Evolutionary conservation across 2,113 vertebrate genomes (phyloP), one percentile per base, ranked within the genome.

Genomic region (Progne subis): DNA sequence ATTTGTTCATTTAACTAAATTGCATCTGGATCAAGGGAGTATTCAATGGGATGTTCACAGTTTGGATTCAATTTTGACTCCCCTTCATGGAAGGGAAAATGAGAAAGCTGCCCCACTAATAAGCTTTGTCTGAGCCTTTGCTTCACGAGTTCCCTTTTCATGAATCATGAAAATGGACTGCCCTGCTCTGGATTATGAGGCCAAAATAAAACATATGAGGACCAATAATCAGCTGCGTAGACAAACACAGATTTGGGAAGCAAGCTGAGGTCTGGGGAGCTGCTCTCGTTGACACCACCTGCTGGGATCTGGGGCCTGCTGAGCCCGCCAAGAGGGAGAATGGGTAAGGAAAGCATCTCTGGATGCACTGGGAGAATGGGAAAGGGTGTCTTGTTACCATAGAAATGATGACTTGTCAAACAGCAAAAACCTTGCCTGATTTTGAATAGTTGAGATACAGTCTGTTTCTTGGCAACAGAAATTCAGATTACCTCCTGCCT

Each of bases 1-100:
- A 39, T 77, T 84, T 83, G 64, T 59, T 92, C 75, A 41, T 92
- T 94, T 95, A 77, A 86, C 14, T 88, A 82, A 89, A 92, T 88
- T 87, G 50, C 78, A 29, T 69, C 41, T 92, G 86, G 71, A 77
- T 95, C 72, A 92, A 90, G 50, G 60, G 21, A 68, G 4, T 46
- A 67, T 47, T 76, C 56, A 79, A 29, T 87, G 47, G 43, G 55
- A 87, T 87, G 12, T 67, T 86, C 64, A 74, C 69, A 75, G 57
- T 68, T 94, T 41, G 52, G 56, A 79, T 84, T 86, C 37, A 53
- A 0, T 94, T 95, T 74, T 92, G 71, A 52, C 31, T 91, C 50
- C 74, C 56, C 52, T 77, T 88, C 49, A 32, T 64, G 47, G 49
- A 74, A 43, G 14, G 39, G 59, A 67, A 81, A 86, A 83, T 24